Evolutionary conservation across 2,888 invertebrate genomes (phyloP).

Genomic region (Athripsodes cinereus): DNA sequence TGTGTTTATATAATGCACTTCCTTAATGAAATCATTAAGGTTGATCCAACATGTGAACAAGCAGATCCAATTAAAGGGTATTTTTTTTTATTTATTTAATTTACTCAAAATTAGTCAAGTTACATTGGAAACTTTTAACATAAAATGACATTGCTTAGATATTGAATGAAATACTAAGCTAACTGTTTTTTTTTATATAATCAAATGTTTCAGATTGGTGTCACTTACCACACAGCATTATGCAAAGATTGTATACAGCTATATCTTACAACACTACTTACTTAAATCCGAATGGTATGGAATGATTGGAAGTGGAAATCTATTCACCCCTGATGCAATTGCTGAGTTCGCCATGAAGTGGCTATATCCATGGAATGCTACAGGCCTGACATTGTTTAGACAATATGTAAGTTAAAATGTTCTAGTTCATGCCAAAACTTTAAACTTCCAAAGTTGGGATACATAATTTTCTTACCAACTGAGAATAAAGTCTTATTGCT

Average conservation of each 20-base stretch:
- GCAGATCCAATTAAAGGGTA: background rate
- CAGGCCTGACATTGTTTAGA: background rate
- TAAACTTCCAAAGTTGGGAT: no score
- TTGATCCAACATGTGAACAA: background rate
- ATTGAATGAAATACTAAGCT: no score
- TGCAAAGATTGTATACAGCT: conserved; percentile 18
- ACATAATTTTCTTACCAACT: no score
- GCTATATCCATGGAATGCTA: conserved; percentile 19
- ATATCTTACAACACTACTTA: conserved; percentile 14
- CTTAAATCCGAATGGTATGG: conserved; percentile 11
- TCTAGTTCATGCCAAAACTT: no score
- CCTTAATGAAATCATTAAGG: conserved; percentile 2
- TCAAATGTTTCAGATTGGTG: conserved; percentile 13
- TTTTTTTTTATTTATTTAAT: conserved; percentile 1
- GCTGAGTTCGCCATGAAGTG: conserved; percentile 20
- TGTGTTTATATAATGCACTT: conserved; percentile 15
- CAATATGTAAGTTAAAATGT: conserved; percentile 12
- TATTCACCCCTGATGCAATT: conserved; percentile 19
- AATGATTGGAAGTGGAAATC: conserved; percentile 3
- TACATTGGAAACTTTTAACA: no score
- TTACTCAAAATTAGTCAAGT: no score
- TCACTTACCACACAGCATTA: conserved; percentile 23
- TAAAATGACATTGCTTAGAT: no score
- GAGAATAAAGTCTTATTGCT: no score
- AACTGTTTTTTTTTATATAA: no score